Evolutionary conservation across 2,113 vertebrate genomes (phyloP), one percentile per base, ranked within the genome.

Genomic region (Oncorhynchus kisutch): DNA sequence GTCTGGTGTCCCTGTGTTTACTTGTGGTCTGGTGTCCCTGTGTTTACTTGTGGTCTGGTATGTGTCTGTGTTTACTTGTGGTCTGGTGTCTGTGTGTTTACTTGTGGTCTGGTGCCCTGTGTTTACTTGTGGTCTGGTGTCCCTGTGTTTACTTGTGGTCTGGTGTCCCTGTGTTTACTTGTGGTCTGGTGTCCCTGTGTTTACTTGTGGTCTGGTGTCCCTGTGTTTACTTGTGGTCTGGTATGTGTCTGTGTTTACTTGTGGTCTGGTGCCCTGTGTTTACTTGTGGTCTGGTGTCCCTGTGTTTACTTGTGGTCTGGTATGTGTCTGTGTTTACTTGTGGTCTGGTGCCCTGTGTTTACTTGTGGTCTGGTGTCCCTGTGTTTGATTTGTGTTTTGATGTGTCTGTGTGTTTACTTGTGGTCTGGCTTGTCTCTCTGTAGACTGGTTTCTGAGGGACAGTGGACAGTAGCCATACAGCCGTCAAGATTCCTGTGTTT

Each of bases 401-500:
- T 25, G 25, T 25, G 1, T 2, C 25, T 25, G 25, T 25, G 25
- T 25, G 74, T 82, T 78, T 78, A 31, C 29, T 31, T 31, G 9
- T 34, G 65, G 66, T 81, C 66, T 68, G 73, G 78, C 69, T 76
- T 75, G 65, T 86, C 81, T 80, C 80, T 77, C 67, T 75, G 77
- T 65, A 76, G 70, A n/a, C 20, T n/a, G 60, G 60, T 8, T n/a
- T 39, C 39, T 39, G 39, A 39, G 39, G 8, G 39, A 39, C 39
- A 39, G 60, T 9, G 20, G 60, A 24, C n/a, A 24, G 7, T 8
- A 22, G 11, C 7, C 7, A 64, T n/a, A 7, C 22, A 51, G 48
- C 48, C 48, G 31, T 51, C 49, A 16, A 51, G 49, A 9, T 12
- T 24, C 4, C 60, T 1, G 12, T n/a, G 12, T 16, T 25, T 64